Evolutionary conservation across 2,888 invertebrate species (phyloP).

Genomic region (Caenorhabditis angaria): DNA sequence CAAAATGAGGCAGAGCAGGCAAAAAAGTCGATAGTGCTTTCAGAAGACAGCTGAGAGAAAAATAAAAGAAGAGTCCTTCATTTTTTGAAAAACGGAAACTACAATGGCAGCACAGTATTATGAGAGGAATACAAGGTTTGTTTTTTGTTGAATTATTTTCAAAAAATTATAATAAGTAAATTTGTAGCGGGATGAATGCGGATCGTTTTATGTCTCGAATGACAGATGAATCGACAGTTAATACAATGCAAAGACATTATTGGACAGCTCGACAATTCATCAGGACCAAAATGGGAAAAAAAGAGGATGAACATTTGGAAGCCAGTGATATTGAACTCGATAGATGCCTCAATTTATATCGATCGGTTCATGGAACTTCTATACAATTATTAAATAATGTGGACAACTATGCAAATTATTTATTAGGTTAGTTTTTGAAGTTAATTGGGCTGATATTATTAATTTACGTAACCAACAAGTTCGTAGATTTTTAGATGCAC

Average conservation of each 20-base stretch:
- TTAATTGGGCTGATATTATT: too few species aligned
- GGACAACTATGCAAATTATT: conserved; percentile 81
- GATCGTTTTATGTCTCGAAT: conserved; percentile 63
- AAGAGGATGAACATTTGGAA: conserved; percentile 92
- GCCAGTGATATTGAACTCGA: conserved; percentile 95
- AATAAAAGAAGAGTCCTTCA: conserved; percentile 7
- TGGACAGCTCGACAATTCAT: conserved; percentile 95
- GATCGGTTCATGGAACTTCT: conserved; percentile 74
- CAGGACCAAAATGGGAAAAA: conserved; percentile 63
- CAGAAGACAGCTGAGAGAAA: conserved; percentile 27
- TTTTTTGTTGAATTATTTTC: background rate
- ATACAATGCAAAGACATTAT: conserved; percentile 86
- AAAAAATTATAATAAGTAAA: background rate
- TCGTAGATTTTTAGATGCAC: background rate
- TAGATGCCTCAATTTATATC: conserved; percentile 84
- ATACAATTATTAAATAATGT: conserved; percentile 74
- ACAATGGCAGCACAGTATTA: conserved; percentile 54
- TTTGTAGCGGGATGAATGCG: conserved; percentile 67
- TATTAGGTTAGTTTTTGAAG: conserved; percentile 78
- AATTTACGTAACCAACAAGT: background rate
- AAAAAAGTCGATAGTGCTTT: conserved; percentile 38
- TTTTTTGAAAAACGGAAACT: background rate
- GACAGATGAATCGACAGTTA: conserved; percentile 60
- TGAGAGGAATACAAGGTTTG: conserved; percentile 52
- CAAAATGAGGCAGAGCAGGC: conserved; percentile 19